Evolutionary conservation across 1,140 invertebrate species (phyloP), one percentile per base, ranked within the genome.

Genomic region (Camponotus pennsylvanicus): DNA sequence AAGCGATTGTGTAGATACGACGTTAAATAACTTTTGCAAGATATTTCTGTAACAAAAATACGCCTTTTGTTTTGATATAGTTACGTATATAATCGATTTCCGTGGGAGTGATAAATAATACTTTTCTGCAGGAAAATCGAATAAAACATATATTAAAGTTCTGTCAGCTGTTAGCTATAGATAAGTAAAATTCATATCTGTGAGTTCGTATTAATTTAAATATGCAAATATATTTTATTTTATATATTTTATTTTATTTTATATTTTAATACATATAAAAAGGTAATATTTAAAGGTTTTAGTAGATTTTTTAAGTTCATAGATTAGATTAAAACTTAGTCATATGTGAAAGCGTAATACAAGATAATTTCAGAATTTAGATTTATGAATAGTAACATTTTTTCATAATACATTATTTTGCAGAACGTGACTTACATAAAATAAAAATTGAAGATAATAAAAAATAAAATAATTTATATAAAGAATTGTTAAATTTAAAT

Each of bases 41-140:
- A 1, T 80, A 66, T n/a, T 79, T 9, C 37, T 64, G 21, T 45
- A 52, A 52, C 32, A 61, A 61, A 86, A 80, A 77, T 27, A 8
- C 45, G 32, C n/a, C 49, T 59, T 57, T 15, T 18, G 11, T 42
- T 80, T 59, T 57, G 49, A 80, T 80, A 80, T 42, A 70, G 37
- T 69, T 69, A 42, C 13, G 21, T 15, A 32, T 5, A 13, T 8
- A 34, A 57, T 57, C 13, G 34, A 70, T 57, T 70, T 55, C 77
- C 77, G 34, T 13, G 15, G 8, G 34, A 59, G 45, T 80, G 21
- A 80, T 80, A 70, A 80, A 80, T 70, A 37, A 70, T 49, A 45
- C 2, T 59, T 57, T 57, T 52, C 45, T 42, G 37, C 3, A 34
- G 49, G 40, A 70, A 55, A 57, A 70, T 52, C 15, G 5, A 21